phyloP scores from a whole-genome alignment of 1,140 invertebrate genomes.

The Agrypnia vestita region DNA sequence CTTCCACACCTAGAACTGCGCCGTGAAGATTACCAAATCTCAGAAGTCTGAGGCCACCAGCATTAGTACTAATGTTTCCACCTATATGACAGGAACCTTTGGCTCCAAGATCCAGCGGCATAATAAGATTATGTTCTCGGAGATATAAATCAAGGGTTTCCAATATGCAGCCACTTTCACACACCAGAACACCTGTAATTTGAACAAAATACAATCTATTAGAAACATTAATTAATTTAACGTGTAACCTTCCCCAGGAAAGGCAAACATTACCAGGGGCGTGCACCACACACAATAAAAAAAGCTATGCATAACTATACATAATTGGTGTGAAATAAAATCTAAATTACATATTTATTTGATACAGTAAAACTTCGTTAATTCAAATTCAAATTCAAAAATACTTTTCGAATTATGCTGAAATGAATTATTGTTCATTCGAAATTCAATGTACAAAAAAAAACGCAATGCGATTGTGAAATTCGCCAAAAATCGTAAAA shows the following conservation, averaged over 20 bases:
- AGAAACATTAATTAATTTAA: neutral
- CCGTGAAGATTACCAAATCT: slow-evolving; percentile 97
- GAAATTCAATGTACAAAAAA: too few species aligned
- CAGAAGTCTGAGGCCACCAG: slow-evolving; percentile 93
- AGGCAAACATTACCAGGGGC: neutral
- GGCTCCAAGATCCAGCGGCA: slow-evolving; percentile 96
- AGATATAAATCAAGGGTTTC: slow-evolving; percentile 89
- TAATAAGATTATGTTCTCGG: slow-evolving; percentile 83
- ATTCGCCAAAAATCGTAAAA: too few species aligned
- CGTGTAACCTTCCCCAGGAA: too few species aligned
- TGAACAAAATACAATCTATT: slow-evolving; percentile 31
- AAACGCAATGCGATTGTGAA: too few species aligned
- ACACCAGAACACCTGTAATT: slow-evolving; percentile 88
- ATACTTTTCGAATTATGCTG: too few species aligned
- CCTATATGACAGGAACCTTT: slow-evolving; percentile 98
- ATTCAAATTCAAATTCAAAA: too few species aligned
- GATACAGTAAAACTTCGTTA: too few species aligned
- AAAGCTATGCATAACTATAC: too few species aligned
- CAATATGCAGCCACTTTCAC: slow-evolving; percentile 94
- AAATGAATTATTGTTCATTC: too few species aligned
- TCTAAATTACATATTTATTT: too few species aligned
- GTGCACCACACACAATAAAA: too few species aligned
- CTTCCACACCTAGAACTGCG: slow-evolving; percentile 93
- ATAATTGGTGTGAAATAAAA: too few species aligned
- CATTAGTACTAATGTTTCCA: slow-evolving; percentile 97